Conservation (phyloP, 92 coral and sea anemone genomes). For the Parazoanthus atlanticus region DNA sequence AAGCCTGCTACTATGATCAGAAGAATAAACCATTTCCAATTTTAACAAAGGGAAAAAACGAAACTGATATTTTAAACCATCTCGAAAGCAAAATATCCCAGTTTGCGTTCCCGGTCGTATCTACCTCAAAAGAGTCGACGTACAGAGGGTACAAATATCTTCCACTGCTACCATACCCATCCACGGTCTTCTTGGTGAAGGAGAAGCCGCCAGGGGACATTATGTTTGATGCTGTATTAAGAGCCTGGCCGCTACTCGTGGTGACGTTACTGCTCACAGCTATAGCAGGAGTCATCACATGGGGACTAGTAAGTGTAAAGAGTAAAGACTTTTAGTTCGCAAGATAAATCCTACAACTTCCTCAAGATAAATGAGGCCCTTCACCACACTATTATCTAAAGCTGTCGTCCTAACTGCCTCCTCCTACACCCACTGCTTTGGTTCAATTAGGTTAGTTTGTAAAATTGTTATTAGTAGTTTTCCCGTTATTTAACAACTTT, state of each 20-base stretch:
- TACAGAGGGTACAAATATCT: constrained; percentile 23
- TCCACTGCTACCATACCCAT: constrained; percentile 14
- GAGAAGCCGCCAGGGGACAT: constrained; percentile 1
- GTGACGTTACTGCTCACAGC: constrained; percentile 20
- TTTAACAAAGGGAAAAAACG: constrained; percentile 7
- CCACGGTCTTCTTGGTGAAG: constrained; percentile 8
- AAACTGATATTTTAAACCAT: constrained; percentile 9
- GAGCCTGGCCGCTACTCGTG: constrained; percentile 27
- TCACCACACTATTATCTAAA: neutral
- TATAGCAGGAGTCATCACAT: constrained; percentile 13
- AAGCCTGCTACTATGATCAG: neutral
- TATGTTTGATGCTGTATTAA: constrained; percentile 7
- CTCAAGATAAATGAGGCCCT: neutral
- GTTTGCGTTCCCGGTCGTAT: constrained; percentile 24
- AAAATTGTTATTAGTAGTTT: too few relatives aligned
- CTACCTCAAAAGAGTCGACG: neutral
- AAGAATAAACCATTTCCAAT: neutral
- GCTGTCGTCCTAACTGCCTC: too few relatives aligned
- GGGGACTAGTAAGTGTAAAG: constrained; percentile 11
- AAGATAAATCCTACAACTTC: neutral
- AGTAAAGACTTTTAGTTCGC: neutral
- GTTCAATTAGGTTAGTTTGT: too few relatives aligned
- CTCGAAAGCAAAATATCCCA: neutral
- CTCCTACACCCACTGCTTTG: too few relatives aligned
- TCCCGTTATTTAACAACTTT: too few relatives aligned